A percentile compares a stretch with the other conserved stretches of the same genome.
Conservation (phyloP, 2,797 vertebrate genomes). For the Cuculus canorus region DNA sequence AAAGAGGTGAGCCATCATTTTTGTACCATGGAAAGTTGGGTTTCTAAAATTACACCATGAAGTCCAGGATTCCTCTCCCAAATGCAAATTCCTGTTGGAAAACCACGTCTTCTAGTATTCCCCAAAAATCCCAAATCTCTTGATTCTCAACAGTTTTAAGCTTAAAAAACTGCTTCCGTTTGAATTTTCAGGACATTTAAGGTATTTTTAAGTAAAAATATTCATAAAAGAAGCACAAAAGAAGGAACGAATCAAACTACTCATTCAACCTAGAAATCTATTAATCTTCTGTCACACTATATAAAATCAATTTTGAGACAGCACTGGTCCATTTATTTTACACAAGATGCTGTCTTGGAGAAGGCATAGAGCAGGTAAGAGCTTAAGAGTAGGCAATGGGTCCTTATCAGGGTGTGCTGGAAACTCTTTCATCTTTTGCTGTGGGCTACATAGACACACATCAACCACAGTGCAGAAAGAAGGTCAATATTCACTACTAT, state of each 20-base stretch:
- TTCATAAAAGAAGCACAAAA: background rate
- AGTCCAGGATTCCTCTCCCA: background rate
- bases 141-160: background rate
- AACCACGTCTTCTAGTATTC: background rate
- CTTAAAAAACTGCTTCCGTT: background rate
- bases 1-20: background rate
- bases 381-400: background rate
- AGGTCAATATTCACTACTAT: background rate
- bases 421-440: background rate
- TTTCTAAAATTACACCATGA: background rate
- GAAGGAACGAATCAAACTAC: background rate
- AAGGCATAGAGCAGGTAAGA: background rate
- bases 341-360: background rate
- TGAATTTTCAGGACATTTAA: background rate
- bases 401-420: background rate
- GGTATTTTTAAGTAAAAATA: background rate
- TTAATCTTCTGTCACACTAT: background rate
- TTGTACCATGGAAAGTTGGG: background rate
- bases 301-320: background rate
- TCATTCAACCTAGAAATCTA: background rate
- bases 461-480: background rate
- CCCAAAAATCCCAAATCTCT: background rate
- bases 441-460: background rate
- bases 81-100: background rate
- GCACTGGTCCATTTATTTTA: background rate